A percentile compares a stretch with the other conserved stretches of the same genome.
phyloP scores from a whole-genome alignment of 2,888 invertebrate genomes.

The Sinelater perroti region DNA sequence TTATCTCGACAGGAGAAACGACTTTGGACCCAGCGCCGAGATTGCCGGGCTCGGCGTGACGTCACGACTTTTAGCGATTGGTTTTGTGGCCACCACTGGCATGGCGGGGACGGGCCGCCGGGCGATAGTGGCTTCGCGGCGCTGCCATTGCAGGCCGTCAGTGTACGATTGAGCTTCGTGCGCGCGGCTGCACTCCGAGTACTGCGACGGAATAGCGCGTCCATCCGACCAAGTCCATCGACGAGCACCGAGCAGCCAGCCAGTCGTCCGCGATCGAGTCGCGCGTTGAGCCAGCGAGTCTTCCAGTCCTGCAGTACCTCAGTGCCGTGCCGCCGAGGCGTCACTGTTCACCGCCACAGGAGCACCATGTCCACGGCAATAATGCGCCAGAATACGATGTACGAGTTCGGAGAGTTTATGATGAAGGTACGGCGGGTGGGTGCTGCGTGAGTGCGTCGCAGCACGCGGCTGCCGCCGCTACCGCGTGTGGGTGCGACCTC shows the following conservation, averaged over 20 bases:
- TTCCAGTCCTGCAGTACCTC: slow-evolving; percentile 63
- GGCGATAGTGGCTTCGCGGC: slow-evolving; percentile 42
- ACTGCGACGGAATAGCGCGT: slow-evolving; percentile 66
- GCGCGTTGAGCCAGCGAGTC: slow-evolving; percentile 57
- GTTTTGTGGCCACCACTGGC: slow-evolving; percentile 35
- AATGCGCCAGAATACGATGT: slow-evolving; percentile 78
- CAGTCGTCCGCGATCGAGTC: slow-evolving; percentile 7
- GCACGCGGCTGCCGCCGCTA: too few species aligned
- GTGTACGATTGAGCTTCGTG: slow-evolving; percentile 68
- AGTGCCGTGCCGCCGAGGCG: slow-evolving; percentile 33
- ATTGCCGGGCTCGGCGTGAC: slow-evolving; percentile 35
- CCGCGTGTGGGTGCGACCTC: slow-evolving; percentile 32
- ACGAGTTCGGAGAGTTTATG: slow-evolving; percentile 78
- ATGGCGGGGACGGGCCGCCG: slow-evolving; percentile 33
- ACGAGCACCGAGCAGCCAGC: too few species aligned
- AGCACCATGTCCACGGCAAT: slow-evolving; percentile 76
- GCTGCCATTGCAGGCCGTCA: slow-evolving; percentile 51
- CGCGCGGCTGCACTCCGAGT: slow-evolving; percentile 66
- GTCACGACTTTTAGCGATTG: slow-evolving; percentile 37
- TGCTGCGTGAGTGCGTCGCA: too few species aligned
- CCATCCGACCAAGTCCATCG: slow-evolving; percentile 29
- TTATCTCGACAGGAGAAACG: slow-evolving; percentile 45
- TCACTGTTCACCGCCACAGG: slow-evolving; percentile 7
- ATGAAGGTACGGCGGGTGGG: slow-evolving; percentile 75
- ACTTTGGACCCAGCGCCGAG: slow-evolving; percentile 43